Evolutionary conservation across 2,888 invertebrate genomes (phyloP), one percentile per base, ranked within the genome.

Genomic region (Aspidapion aeneum): DNA sequence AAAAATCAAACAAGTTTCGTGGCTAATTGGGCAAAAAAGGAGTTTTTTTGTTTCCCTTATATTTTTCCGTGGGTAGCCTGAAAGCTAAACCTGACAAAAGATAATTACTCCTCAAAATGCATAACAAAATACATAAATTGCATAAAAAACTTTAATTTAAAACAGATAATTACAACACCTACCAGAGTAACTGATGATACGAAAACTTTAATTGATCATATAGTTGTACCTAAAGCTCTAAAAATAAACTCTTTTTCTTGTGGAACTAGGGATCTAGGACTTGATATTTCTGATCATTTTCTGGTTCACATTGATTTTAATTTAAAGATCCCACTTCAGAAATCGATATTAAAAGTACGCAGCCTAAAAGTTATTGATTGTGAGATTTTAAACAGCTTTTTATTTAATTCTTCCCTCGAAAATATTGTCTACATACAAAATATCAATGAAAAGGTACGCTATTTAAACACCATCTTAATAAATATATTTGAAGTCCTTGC

Each of bases 391-490:
- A 52, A 52, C 17, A 5, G n/a, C n/a, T 52, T 52, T 19, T 52
- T 52, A n/a, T 52, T n/a, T 7, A 35, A 3, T 52, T 19, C 19
- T 52, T 3, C 19, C 7, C 52, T 52, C 52, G 52, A 52, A 52
- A 52, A 52, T 52, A 52, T 52, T 52, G 17, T 52, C 3, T 52
- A 52, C 52, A 52, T 52, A 52, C 17, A 52, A 9, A n/a, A 52
- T 19, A 52, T 52, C 19, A 52, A 52, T 52, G 19, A 35, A 35
- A n/a, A n/a, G n/a, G n/a, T n/a, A n/a, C n/a, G 57, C 62, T 61
- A 51, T 9, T 51, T 52, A 54, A 35, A 35, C 35, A 35, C 35
- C 3, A 12, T 35, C 35, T 35, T 35, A 12, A 50, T 57, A 57
- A 59, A n/a, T n/a, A 35, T 35, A 35, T 7, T 35, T 35, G 35